Percentiles rank a stretch among this genome's conserved stretches.
phyloP scores from a whole-genome alignment of 2,113 vertebrate species.

The Casuarius casuarius region DNA sequence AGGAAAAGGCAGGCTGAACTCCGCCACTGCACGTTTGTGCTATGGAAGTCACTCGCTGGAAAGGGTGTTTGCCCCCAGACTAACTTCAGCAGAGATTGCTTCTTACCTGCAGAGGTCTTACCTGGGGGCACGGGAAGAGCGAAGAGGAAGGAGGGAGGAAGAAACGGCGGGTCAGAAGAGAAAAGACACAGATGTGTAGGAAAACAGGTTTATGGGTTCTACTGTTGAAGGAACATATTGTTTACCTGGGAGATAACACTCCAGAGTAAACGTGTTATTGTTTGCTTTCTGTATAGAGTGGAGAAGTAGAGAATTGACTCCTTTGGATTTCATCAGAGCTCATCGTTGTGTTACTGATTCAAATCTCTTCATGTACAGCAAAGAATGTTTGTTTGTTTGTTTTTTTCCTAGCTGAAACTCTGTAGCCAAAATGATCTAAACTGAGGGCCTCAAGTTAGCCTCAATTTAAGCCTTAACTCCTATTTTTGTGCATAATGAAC shows the following conservation, averaged over 20 bases:
- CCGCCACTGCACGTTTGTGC: accelerated
- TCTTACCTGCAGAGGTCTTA: neutral
- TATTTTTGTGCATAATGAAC: neutral
- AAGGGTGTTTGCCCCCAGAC: neutral
- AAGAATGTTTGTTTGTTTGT: neutral
- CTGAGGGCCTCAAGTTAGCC: neutral
- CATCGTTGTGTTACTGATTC: neutral
- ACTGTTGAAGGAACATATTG: neutral
- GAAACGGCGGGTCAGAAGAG: neutral
- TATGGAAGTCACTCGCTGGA: neutral
- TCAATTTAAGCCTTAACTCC: neutral
- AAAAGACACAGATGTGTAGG: neutral
- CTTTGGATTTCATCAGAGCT: neutral
- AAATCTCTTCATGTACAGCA: neutral
- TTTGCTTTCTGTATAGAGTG: accelerated
- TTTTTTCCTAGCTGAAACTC: no score
- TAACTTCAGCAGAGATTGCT: neutral
- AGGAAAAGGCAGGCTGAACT: neutral
- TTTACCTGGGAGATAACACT: neutral
- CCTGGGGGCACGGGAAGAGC: neutral
- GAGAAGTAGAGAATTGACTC: neutral
- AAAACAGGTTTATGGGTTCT: neutral
- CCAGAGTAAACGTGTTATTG: neutral
- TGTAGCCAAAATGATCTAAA: neutral
- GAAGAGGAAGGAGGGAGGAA: neutral